These are phyloP conservation scores for Andrena praecox DNA, from an alignment of 2,888 invertebrate species.

Conservation along the genomic window DNA sequence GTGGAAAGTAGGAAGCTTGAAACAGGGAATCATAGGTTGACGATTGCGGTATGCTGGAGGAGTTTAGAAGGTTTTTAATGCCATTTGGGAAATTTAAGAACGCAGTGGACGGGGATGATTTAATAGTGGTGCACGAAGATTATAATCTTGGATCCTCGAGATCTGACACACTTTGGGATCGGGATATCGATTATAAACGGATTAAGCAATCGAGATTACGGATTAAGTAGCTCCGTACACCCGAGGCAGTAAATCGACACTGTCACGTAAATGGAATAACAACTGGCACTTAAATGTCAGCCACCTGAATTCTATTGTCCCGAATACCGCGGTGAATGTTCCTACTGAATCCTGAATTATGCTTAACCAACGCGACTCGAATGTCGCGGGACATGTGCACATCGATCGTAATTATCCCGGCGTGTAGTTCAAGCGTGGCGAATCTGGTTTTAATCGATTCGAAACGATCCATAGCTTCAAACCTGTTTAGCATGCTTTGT, in stretches of 20 bases:
- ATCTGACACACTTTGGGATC: not conserved
- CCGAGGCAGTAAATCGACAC: slow-evolving; percentile 22
- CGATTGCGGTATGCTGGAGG: not conserved
- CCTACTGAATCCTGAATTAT: slow-evolving; percentile 12
- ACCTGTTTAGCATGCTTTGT: not conserved
- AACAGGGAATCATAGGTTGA: not conserved
- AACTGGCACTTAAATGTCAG: slow-evolving; percentile 38
- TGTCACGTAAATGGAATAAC: slow-evolving; percentile 8
- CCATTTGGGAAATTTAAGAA: not conserved
- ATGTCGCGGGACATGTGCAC: not conserved
- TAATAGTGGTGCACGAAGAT: not conserved
- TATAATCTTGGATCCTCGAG: not conserved
- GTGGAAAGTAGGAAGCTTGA: not conserved
- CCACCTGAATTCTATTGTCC: slow-evolving; percentile 21
- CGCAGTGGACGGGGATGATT: not conserved
- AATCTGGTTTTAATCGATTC: slow-evolving; percentile 18
- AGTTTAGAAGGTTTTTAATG: not conserved
- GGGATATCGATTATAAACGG: not conserved
- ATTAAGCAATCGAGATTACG: not conserved
- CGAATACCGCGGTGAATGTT: not conserved
- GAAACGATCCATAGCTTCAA: not conserved
- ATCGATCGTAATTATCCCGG: slow-evolving; percentile 12
- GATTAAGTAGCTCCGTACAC: not conserved
- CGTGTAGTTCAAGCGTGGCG: slow-evolving; percentile 13
- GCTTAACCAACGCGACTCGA: not conserved